phyloP scores from a whole-genome alignment of 2,888 invertebrate genomes.

The Drosophila nr. fundita region DNA sequence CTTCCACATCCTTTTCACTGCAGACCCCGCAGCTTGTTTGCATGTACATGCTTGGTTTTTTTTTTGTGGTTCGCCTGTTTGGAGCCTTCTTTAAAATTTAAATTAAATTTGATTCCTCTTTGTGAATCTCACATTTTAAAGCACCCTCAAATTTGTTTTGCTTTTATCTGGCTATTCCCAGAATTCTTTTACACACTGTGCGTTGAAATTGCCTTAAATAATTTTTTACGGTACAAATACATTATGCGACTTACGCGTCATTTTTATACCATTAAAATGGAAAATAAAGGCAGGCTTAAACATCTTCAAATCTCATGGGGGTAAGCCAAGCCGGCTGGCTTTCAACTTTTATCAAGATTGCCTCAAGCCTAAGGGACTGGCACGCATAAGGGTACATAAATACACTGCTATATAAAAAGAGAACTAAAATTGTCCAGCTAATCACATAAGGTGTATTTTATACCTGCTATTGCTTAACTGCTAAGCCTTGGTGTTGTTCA shows the following conservation, averaged over 20 bases:
- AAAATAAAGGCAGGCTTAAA: not conserved
- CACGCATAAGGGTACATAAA: not conserved
- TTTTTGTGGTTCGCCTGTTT: constrained; percentile 7
- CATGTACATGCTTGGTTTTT: constrained; percentile 26
- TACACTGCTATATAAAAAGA: not conserved
- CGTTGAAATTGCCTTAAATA: constrained; percentile 32
- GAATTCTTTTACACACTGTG: constrained; percentile 40
- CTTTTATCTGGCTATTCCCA: constrained; percentile 57
- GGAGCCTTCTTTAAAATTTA: constrained; percentile 66
- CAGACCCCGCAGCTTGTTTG: constrained; percentile 21
- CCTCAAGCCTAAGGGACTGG: not conserved
- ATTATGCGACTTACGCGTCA: constrained; percentile 8
- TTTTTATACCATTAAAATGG: constrained; percentile 1
- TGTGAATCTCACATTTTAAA: constrained; percentile 25
- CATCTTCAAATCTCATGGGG: not conserved
- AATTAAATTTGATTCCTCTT: constrained; percentile 69
- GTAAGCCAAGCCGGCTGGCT: not conserved
- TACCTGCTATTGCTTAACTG: not conserved
- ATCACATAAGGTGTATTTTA: not conserved
- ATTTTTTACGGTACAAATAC: constrained; percentile 5
- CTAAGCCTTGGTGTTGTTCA: not conserved
- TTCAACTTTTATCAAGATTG: not conserved
- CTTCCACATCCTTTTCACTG: constrained; percentile 9
- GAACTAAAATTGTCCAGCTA: not conserved
- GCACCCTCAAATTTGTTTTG: constrained; percentile 40